phyloP scores from a whole-genome alignment of 2,113 vertebrate genomes.

The Leptosomus discolor region DNA sequence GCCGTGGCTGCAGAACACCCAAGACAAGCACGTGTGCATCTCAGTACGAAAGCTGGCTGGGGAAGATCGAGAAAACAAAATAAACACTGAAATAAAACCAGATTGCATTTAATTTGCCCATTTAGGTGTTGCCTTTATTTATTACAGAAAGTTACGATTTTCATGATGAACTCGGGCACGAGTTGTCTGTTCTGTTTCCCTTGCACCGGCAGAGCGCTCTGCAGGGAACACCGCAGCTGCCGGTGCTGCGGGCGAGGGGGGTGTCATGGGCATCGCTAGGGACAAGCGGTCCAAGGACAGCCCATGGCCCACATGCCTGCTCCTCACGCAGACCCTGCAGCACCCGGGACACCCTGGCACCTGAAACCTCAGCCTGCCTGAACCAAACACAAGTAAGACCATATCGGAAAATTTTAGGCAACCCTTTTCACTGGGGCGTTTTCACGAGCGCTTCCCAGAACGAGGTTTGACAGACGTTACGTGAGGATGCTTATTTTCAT shows the following conservation, averaged over 20 bases:
- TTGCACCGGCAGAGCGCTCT: neutral
- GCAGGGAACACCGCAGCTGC: neutral
- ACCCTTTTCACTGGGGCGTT: neutral
- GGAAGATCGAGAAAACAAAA: neutral
- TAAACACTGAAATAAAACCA: neutral
- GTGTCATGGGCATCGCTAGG: rapidly evolving
- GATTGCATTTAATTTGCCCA: neutral
- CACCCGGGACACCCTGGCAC: rapidly evolving
- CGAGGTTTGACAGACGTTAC: rapidly evolving
- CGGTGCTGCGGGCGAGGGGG: neutral
- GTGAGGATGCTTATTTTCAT: rapidly evolving
- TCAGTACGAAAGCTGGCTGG: neutral
- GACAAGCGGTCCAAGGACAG: rapidly evolving
- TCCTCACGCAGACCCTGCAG: rapidly evolving
- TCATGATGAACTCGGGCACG: neutral
- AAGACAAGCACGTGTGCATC: rapidly evolving
- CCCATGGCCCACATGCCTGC: neutral
- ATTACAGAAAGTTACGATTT: neutral
- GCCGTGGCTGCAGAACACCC: neutral
- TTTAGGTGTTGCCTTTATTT: neutral
- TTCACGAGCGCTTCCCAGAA: neutral
- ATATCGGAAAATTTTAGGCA: neutral
- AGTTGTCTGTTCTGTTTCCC: neutral
- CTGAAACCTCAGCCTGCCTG: neutral
- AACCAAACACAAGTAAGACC: neutral